These are phyloP conservation scores for Pangasius larnaudii DNA, from an alignment of 2,797 vertebrate genomes.

Conservation along the genomic window DNA sequence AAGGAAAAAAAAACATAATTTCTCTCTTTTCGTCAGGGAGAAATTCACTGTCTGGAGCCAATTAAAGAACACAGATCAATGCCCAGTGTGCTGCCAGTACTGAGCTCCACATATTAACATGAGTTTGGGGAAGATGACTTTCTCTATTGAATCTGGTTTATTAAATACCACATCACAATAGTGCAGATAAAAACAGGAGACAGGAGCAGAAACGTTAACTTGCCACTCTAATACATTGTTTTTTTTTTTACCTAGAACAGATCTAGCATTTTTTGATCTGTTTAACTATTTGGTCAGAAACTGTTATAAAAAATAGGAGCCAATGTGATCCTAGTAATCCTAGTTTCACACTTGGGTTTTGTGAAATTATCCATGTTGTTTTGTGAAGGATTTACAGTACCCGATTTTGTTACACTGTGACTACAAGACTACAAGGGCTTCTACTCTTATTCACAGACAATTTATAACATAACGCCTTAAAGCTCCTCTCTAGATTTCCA, in stretches of 20 bases:
- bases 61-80: constrained; percentile 63
- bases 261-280: not conserved
- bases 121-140: constrained; percentile 49
- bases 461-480: constrained; percentile 54
- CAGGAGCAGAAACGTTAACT: not conserved
- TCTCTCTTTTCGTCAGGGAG: constrained; percentile 47
- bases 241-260: not conserved
- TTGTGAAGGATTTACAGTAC: constrained; percentile 18
- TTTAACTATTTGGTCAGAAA: not conserved
- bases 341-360: not conserved
- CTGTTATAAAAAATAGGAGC: not conserved
- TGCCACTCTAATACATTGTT: constrained; percentile 10
- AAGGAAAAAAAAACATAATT: constrained; percentile 35
- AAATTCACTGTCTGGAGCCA: constrained; percentile 60
- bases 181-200: constrained; percentile 25
- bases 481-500: constrained; percentile 50
- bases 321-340: constrained; percentile 9
- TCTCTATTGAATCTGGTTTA: constrained; percentile 52
- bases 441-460: constrained; percentile 49
- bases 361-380: constrained; percentile 9
- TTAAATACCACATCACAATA: constrained; percentile 47
- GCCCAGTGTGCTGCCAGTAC: constrained; percentile 51
- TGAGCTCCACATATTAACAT: constrained; percentile 59
- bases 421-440: constrained; percentile 27
- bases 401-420: not conserved